A percentile compares a stretch with the other conserved stretches of the same genome.
Evolutionary conservation across 2,797 vertebrate species (phyloP).

Genomic region (Cuculus canorus): DNA sequence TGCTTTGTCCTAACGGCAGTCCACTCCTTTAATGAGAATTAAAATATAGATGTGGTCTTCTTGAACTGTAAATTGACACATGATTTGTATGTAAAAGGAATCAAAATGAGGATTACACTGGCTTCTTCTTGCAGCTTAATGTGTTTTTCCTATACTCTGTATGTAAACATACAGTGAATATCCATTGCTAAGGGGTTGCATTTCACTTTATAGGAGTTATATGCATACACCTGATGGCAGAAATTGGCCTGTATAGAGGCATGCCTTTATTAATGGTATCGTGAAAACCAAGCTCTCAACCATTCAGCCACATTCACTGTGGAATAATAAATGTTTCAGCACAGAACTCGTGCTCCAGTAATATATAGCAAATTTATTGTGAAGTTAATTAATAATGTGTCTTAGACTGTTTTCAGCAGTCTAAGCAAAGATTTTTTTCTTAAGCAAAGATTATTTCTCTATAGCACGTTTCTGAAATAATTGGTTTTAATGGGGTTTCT

Average conservation of each 20-base stretch:
- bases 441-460: background rate
- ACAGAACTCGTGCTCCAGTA: background rate
- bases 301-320: background rate
- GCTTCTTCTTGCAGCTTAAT: constrained; percentile 44
- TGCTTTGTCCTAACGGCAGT: background rate
- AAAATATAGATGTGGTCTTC: constrained; percentile 12
- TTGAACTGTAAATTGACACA: background rate
- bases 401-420: background rate
- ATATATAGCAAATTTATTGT: background rate
- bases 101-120: background rate
- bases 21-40: background rate
- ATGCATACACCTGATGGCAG: background rate
- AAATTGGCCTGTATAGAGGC: background rate
- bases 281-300: background rate
- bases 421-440: too few species aligned
- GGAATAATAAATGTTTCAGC: background rate
- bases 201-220: background rate
- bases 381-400: background rate
- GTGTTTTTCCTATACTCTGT: background rate
- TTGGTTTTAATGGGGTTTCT: background rate
- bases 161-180: background rate
- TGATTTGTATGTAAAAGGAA: background rate
- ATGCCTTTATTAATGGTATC: background rate
- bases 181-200: background rate
- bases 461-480: background rate